Conservation (phyloP, 2,113 vertebrate genomes). For the Chauna torquata region DNA sequence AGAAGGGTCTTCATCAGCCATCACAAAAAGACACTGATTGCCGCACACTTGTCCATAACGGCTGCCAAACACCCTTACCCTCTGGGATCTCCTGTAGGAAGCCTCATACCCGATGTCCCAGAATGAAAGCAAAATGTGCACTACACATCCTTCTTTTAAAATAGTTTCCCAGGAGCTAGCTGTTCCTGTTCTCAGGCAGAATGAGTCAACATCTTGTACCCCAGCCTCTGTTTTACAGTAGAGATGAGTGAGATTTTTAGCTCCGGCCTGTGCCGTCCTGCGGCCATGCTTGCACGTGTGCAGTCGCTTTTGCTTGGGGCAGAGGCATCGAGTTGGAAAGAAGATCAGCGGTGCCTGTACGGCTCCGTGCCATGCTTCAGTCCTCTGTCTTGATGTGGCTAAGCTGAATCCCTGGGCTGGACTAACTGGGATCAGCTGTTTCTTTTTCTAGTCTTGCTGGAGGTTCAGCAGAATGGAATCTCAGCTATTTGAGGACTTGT, state of each 20-base stretch:
- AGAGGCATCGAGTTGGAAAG: neutral
- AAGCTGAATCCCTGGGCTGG: slow-evolving; percentile 19
- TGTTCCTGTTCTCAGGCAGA: neutral
- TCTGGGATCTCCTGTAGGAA: neutral
- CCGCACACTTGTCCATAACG: neutral
- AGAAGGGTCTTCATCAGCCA: neutral
- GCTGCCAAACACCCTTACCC: neutral
- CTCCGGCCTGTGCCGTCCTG: neutral
- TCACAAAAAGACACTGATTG: neutral
- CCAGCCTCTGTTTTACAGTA: neutral
- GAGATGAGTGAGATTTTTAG: slow-evolving; percentile 1
- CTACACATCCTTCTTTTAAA: neutral
- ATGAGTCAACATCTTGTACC: neutral
- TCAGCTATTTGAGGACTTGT: slow-evolving; percentile 56
- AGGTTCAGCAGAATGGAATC: slow-evolving; percentile 57
- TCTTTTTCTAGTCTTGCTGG: slow-evolving; percentile 23
- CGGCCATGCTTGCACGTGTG: accelerated
- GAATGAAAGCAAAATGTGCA: neutral
- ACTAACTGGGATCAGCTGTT: slow-evolving; percentile 55
- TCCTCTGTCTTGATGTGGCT: slow-evolving; percentile 39
- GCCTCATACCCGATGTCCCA: neutral
- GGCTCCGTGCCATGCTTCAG: neutral
- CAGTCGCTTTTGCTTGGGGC: neutral
- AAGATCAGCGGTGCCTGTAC: neutral
- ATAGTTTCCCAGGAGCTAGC: slow-evolving; percentile 14